These are phyloP conservation scores for Dolomedes plantarius DNA, from an alignment of 2,888 invertebrate genomes.

Conservation along the genomic window DNA sequence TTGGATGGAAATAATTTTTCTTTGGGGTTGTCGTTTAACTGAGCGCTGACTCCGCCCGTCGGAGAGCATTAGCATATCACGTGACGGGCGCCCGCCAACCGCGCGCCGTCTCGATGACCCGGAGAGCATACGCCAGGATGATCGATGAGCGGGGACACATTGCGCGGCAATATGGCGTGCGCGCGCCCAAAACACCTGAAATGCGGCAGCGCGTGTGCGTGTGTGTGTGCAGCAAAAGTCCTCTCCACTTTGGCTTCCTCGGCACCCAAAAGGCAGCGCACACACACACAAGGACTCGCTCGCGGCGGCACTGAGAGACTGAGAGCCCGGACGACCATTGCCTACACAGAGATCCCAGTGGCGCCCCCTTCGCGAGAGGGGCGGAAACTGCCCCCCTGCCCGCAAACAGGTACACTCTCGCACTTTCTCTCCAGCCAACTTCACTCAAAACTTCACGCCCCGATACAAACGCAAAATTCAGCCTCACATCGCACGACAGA, in stretches of 20 bases:
- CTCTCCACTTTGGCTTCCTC: conserved; percentile 33
- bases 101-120: conserved; percentile 75
- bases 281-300: conserved; percentile 13
- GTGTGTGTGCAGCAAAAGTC: conserved; percentile 35
- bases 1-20: conserved; percentile 78
- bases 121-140: conserved; percentile 76
- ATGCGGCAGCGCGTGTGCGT: conserved; percentile 28
- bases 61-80: conserved; percentile 82
- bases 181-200: conserved; percentile 60
- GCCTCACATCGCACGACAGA: too few species aligned
- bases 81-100: conserved; percentile 81
- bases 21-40: conserved; percentile 75
- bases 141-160: conserved; percentile 74
- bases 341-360: conserved; percentile 48
- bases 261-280: conserved; percentile 49
- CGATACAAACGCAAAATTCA: too few species aligned
- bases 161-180: conserved; percentile 70
- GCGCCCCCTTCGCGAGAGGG: conserved; percentile 55
- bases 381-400: conserved; percentile 20
- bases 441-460: background rate
- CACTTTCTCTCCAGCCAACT: conserved; percentile 16
- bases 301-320: background rate
- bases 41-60: conserved; percentile 79
- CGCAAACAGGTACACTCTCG: conserved; percentile 12
- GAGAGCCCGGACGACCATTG: conserved; percentile 38